Percentiles rank a stretch among this genome's conserved stretches.
These are phyloP conservation scores for Eutolmus rufibarbis DNA, from an alignment of 2,888 invertebrate genomes.

Conservation along the genomic window DNA sequence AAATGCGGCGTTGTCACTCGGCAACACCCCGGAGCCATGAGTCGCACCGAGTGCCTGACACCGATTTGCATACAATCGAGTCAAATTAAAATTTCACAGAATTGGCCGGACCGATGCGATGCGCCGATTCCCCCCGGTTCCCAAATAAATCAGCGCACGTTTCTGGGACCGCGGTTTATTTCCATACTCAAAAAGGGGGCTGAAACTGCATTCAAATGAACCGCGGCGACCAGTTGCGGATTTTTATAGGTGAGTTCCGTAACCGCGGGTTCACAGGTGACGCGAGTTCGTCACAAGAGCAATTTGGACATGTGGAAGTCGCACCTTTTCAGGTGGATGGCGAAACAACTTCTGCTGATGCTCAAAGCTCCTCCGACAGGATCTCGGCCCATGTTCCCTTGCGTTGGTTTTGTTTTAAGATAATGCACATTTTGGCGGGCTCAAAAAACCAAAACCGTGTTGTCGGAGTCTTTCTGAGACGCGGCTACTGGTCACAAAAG, in stretches of 20 bases:
- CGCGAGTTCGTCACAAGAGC: not conserved
- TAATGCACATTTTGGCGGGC: constrained; percentile 14
- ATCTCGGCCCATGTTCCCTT: not conserved
- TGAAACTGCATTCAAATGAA: constrained; percentile 31
- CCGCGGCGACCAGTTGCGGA: not conserved
- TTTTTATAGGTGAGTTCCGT: not conserved
- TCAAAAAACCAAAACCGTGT: constrained; percentile 20
- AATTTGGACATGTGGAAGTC: constrained; percentile 7
- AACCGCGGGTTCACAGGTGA: constrained; percentile 5
- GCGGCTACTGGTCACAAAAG: constrained; percentile 17
- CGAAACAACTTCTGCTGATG: not conserved
- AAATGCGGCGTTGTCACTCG: constrained; percentile 18
- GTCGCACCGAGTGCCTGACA: not conserved
- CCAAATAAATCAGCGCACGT: constrained; percentile 36
- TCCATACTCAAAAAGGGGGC: constrained; percentile 14
- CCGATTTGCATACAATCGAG: constrained; percentile 32
- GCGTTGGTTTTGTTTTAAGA: not conserved
- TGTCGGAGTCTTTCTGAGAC: not conserved
- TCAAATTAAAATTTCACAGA: constrained; percentile 38
- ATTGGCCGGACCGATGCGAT: constrained; percentile 21
- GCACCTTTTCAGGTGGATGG: not conserved
- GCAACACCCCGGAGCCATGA: constrained; percentile 28
- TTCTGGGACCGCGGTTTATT: constrained; percentile 10
- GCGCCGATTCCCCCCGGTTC: constrained; percentile 3
- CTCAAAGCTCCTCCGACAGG: not conserved